Percentiles rank a stretch among this genome's conserved stretches.
These are phyloP conservation scores for Lateolabrax maculatus DNA, from an alignment of 2,797 vertebrate genomes.

Conservation along the genomic window DNA sequence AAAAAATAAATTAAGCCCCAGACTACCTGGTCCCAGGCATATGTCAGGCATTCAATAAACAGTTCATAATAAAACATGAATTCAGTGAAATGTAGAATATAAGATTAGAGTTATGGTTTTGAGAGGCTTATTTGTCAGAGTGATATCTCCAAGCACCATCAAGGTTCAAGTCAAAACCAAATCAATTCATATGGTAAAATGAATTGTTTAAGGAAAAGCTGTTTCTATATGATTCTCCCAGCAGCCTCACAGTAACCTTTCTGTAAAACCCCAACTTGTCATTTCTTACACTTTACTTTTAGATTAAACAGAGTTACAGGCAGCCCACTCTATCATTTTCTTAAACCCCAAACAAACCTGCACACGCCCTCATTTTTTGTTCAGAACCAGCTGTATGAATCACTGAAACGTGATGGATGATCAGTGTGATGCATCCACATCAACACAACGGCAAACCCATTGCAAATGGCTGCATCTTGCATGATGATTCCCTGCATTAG, in stretches of 20 bases:
- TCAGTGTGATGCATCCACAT: constrained; percentile 10
- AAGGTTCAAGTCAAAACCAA: too few species aligned
- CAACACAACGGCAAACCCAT: constrained; percentile 22
- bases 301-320: constrained; percentile 2
- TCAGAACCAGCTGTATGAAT: constrained; percentile 31
- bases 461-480: constrained; percentile 44
- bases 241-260: not conserved
- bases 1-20: constrained; percentile 4
- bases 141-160: too few species aligned
- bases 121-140: too few species aligned
- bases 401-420: constrained; percentile 43
- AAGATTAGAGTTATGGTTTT: not conserved
- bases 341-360: constrained; percentile 36
- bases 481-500: constrained; percentile 33
- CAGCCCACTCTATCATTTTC: constrained; percentile 8
- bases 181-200: not conserved
- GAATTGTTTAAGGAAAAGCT: too few species aligned
- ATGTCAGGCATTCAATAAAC: not conserved
- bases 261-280: not conserved
- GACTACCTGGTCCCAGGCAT: not conserved
- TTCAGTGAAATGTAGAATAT: constrained; percentile 11
- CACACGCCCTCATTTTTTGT: not conserved
- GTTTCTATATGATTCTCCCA: too few species aligned
- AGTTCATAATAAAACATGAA: constrained; percentile 12
- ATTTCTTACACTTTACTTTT: not conserved